A percentile compares a stretch with the other conserved stretches of the same genome.
phyloP scores from a whole-genome alignment of 2,113 vertebrate species.

The Oenanthe oenanthe region DNA sequence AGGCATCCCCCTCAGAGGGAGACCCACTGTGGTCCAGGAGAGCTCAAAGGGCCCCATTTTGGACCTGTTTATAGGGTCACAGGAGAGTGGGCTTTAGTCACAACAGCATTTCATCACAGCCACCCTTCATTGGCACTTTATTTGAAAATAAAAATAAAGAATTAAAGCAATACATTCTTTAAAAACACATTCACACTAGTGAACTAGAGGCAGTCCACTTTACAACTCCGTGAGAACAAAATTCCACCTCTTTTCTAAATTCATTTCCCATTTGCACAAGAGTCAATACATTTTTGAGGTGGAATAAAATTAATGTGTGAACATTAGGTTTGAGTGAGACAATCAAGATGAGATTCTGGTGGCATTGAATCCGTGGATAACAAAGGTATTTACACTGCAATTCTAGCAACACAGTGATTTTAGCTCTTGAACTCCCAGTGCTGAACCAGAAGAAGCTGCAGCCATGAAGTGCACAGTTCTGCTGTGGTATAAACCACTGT shows the following conservation, averaged over 20 bases:
- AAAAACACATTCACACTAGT: not conserved
- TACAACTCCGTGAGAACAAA: not conserved
- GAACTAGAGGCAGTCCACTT: not conserved
- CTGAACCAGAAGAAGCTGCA: not conserved
- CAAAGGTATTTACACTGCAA: not conserved
- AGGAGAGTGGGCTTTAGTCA: not conserved
- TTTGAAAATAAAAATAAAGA: not conserved
- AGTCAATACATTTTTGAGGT: not conserved
- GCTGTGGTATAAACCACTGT: not conserved
- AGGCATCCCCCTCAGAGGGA: accelerated
- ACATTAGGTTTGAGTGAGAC: not conserved
- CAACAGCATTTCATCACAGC: accelerated
- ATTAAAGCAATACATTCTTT: accelerated
- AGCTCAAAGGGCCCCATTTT: not conserved
- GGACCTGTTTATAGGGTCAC: no score
- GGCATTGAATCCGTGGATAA: not conserved
- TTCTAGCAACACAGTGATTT: not conserved
- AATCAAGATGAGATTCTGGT: not conserved
- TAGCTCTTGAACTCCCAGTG: not conserved
- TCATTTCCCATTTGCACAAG: not conserved
- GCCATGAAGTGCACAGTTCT: not conserved
- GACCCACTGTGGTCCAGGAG: no score
- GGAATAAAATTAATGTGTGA: not conserved
- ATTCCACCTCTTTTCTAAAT: not conserved
- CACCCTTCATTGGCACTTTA: accelerated